phyloP scores from a whole-genome alignment of 2,888 invertebrate genomes.

The Heteromurus nitidus region DNA sequence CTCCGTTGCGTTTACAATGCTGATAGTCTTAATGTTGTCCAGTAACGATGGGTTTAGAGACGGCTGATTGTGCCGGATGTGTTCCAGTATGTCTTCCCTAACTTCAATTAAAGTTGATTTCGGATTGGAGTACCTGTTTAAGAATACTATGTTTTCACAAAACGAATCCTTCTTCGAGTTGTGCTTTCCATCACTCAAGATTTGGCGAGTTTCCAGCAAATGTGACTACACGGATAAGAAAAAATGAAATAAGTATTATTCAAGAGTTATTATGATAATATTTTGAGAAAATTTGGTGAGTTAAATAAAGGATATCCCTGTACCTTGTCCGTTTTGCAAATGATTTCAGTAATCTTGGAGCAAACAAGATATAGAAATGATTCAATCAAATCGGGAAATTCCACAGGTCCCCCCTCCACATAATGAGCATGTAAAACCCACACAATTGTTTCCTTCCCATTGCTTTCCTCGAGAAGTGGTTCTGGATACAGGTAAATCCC shows the following conservation, averaged over 20 bases:
- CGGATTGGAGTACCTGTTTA: no score
- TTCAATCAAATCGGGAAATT: neutral
- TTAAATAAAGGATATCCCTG: neutral
- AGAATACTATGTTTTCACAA: no score
- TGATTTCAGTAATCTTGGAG: neutral
- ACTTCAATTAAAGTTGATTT: no score
- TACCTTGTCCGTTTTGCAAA: neutral
- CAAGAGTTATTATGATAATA: neutral
- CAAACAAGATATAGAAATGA: neutral
- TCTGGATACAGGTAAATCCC: conserved; percentile 15
- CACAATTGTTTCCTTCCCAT: neutral
- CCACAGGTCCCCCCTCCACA: neutral
- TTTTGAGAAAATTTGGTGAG: neutral
- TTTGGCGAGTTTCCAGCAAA: neutral
- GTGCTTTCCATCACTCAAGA: no score
- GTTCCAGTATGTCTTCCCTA: no score
- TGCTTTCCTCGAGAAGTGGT: neutral
- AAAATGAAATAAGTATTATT: neutral
- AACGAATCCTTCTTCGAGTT: no score
- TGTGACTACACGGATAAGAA: neutral
- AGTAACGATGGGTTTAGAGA: no score
- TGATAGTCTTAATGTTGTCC: no score
- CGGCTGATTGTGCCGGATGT: no score
- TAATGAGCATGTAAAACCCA: neutral
- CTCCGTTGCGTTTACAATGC: no score